Base-by-base conservation (phyloP, 1,140 invertebrate genomes). In the Rhagoletis pomonella region DNA sequence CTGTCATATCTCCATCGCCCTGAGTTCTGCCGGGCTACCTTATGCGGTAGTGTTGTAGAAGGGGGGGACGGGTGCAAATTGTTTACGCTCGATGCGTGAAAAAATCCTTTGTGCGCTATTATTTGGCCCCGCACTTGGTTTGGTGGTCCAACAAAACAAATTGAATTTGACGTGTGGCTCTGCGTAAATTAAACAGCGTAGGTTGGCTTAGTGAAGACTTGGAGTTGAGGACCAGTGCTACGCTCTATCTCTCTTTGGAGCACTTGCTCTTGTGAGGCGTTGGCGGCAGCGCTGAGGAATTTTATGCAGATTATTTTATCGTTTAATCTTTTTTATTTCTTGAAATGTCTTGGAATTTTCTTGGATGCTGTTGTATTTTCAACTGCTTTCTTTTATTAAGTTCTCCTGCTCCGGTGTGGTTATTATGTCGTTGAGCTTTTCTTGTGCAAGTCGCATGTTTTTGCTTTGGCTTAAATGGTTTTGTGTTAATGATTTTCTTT, bases 101-200 rank as follows among this genome's bases (percentile, higher is more conserved):
- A 73, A 73, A 73, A 73, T 73, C 67, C 67, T 42, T 73, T 73
- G 67, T 42, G 42, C 67, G 44, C 67, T 39, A 29, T 29, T 65
- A 6, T 42, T 42, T 29, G 29, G 7, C 1, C 29, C 29, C 67
- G 42, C 0, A 42, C 10, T 62, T 62, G 4, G 60, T 39, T 67
- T 81, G 67, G 29, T 29, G 29, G 4, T 69, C 6, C 47, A 29
- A 55, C 50, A 55, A 3, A n/a, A 81, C 47, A 81, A 81, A 81
- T 81, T 81, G 73, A 81, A 81, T 81, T 81, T 81, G 73, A 81
- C 73, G 73, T 81, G 73, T 81, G 73, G 7, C 73, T 81, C 73
- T 50, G 73, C 73, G 73, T 55, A 81, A 81, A 81, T 81, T 81
- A 81, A 81, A 81, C 6, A 55, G 47, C 73, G 19, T 81, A 81